These are phyloP conservation scores for Nannospalax galili DNA, from an alignment of 2,113 vertebrate species.

Conservation along the genomic window DNA sequence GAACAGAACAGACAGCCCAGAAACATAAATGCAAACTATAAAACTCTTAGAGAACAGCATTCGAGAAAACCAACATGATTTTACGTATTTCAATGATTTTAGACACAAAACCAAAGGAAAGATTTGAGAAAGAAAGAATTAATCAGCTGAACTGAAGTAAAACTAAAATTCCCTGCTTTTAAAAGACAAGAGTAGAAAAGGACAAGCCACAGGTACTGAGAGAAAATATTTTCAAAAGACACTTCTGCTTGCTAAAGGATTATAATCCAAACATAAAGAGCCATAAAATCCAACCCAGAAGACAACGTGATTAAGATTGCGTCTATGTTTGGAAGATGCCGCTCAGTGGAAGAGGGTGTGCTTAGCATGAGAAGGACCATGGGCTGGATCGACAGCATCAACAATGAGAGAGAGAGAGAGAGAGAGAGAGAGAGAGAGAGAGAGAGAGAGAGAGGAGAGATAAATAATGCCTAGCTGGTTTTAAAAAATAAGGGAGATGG, in stretches of 20 bases:
- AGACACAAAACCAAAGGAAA: neutral
- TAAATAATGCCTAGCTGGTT: too few relatives aligned
- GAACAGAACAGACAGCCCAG: too few relatives aligned
- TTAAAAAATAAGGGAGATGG: neutral
- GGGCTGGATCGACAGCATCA: neutral
- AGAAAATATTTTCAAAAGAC: neutral
- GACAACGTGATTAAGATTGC: neutral
- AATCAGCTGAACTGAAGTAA: neutral
- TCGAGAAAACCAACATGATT: neutral
- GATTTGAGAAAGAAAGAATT: neutral
- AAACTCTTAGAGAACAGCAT: too few relatives aligned
- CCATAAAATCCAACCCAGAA: neutral
- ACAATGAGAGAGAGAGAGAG: too few relatives aligned
- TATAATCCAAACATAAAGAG: too few relatives aligned
- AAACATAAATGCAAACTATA: neutral
- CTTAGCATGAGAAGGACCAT: neutral
- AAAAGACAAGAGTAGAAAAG: neutral
- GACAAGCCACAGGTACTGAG: neutral
- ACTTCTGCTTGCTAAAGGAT: neutral
- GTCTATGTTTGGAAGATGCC: neutral
- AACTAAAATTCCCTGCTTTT: neutral
- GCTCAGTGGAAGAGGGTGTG: neutral
- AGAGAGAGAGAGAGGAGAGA: neutral
- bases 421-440: neutral
- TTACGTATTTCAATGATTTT: neutral